Conservation (phyloP, 2,888 invertebrate genomes). For the Laspeyria flexula region DNA sequence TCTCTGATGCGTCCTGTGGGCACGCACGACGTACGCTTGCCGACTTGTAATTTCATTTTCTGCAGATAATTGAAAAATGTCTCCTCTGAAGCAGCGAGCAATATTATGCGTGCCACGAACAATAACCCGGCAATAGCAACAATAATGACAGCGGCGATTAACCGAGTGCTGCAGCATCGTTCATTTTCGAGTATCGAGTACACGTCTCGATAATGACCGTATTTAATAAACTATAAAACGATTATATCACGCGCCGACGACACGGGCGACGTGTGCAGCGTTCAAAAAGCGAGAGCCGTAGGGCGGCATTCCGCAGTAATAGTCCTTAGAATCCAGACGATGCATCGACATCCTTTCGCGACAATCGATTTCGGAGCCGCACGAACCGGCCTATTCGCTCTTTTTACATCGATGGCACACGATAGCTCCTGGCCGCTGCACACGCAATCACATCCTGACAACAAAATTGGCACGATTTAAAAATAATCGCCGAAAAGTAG, state of each 20-base stretch:
- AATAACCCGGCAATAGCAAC: conserved; percentile 27
- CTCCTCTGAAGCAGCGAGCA: conserved; percentile 25
- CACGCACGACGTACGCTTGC: conserved; percentile 35
- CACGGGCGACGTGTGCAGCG: conserved; percentile 42
- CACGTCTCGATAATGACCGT: conserved; percentile 45
- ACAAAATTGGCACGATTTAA: conserved; percentile 32
- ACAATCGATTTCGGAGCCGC: conserved; percentile 55
- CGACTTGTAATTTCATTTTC: conserved; percentile 62
- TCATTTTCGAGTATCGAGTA: conserved; percentile 42
- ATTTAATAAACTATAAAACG: conserved; percentile 69
- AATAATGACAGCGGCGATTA: conserved; percentile 16
- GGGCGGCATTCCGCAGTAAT: conserved; percentile 80
- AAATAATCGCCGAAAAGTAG: conserved; percentile 27
- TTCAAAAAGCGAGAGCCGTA: conserved; percentile 77
- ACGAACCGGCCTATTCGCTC: conserved; percentile 34
- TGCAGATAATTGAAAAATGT: conserved; percentile 59
- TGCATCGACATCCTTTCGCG: conserved; percentile 58
- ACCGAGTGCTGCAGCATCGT: conserved; percentile 16
- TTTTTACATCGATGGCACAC: conserved; percentile 37
- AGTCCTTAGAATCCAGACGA: conserved; percentile 65
- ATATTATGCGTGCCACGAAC: conserved; percentile 38
- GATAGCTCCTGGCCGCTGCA: conserved; percentile 22
- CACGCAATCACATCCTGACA: conserved; percentile 34
- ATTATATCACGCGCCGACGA: conserved; percentile 54
- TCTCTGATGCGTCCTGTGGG: conserved; percentile 31